These are phyloP conservation scores for Andrena cerasifolii DNA, from an alignment of 1,140 invertebrate species.

Conservation along the genomic window DNA sequence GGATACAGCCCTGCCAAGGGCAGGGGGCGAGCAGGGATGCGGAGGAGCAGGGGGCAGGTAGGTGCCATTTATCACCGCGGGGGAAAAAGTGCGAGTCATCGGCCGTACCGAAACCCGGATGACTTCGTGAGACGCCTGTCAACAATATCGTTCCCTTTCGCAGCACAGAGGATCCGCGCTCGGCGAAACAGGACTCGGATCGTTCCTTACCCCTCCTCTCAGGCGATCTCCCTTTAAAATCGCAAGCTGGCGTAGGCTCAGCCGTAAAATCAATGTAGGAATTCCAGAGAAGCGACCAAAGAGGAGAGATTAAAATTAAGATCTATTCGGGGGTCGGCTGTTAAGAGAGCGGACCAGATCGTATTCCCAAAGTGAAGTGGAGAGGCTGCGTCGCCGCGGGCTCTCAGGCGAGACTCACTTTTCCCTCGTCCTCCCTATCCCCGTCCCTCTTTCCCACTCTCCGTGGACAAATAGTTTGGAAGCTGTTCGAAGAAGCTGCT, in stretches of 20 bases:
- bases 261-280: too few relatives aligned
- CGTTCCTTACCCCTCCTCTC: too few relatives aligned
- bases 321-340: not conserved
- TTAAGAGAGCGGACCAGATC: conserved; percentile 29
- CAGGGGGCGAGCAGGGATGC: conserved; percentile 18
- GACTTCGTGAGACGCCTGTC: conserved; percentile 78
- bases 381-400: conserved; percentile 8
- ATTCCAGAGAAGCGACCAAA: not conserved
- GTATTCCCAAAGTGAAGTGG: conserved; percentile 20
- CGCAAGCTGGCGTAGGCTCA: too few relatives aligned
- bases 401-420: not conserved
- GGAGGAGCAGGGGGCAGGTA: conserved; percentile 54
- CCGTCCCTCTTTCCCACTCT: conserved; percentile 19
- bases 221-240: not conserved
- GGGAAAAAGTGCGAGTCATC: conserved; percentile 78
- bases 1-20: conserved; percentile 31
- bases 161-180: too few relatives aligned
- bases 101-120: conserved; percentile 73
- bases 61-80: conserved; percentile 77
- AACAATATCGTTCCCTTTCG: conserved; percentile 72
- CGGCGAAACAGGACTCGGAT: not conserved
- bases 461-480: conserved; percentile 64
- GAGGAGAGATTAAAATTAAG: conserved; percentile 29
- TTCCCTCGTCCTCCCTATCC: not conserved
- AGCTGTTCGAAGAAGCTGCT: conserved; percentile 61